Evolutionary conservation across 2,888 invertebrate genomes (phyloP).

Genomic region (Pyrocoelia pectoralis): DNA sequence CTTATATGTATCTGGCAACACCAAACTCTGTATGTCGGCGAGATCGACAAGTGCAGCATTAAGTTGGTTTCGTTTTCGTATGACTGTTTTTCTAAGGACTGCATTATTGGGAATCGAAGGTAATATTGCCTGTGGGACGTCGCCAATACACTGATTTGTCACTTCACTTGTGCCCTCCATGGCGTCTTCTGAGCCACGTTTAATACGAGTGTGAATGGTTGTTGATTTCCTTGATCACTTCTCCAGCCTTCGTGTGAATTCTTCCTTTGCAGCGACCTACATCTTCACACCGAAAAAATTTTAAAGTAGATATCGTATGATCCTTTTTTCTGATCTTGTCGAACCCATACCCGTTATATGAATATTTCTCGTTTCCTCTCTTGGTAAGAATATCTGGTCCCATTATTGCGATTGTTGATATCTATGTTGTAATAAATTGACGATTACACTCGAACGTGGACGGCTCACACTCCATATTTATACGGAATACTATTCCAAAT

Average conservation of each 20-base stretch:
- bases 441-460: no score
- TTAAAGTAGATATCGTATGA: neutral
- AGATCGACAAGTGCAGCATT: neutral
- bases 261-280: conserved; percentile 15
- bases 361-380: conserved; percentile 14
- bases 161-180: no score
- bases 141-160: no score
- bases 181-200: no score
- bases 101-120: neutral
- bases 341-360: conserved; percentile 6
- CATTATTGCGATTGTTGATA: no score
- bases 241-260: conserved; percentile 7
- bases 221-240: neutral
- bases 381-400: neutral
- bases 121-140: no score
- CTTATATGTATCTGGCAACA: conserved; percentile 13
- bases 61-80: neutral
- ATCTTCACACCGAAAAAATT: conserved; percentile 13
- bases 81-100: neutral
- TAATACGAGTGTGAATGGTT: conserved; percentile 1
- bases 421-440: no score
- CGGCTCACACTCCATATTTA: no score
- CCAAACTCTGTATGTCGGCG: neutral
- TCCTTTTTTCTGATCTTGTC: conserved; percentile 6
- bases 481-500: no score